phyloP scores from a whole-genome alignment of 2,888 invertebrate genomes.

The Synanthedon andrenaeformis region DNA sequence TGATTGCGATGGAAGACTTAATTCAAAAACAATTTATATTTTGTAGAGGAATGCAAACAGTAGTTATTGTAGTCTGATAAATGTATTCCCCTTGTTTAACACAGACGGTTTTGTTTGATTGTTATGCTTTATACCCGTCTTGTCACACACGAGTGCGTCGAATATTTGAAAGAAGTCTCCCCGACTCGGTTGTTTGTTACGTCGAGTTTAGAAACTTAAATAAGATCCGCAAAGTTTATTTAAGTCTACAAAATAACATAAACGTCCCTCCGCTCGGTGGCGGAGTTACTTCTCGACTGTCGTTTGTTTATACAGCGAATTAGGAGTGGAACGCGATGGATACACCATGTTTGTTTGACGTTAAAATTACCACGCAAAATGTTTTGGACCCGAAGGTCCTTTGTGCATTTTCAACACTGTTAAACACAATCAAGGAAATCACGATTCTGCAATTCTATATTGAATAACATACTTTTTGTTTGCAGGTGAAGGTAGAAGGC shows the following conservation, averaged over 20 bases:
- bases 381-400: slow-evolving; percentile 8
- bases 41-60: no score
- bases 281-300: slow-evolving; percentile 23
- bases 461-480: no score
- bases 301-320: slow-evolving; percentile 37
- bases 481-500: slow-evolving; percentile 90
- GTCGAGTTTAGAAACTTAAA: slow-evolving; percentile 41
- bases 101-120: not conserved
- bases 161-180: slow-evolving; percentile 7
- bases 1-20: no score
- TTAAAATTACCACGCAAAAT: slow-evolving; percentile 39
- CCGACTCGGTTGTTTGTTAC: slow-evolving; percentile 13
- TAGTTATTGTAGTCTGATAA: no score
- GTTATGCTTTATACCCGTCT: not conserved
- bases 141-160: not conserved
- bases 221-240: slow-evolving; percentile 50
- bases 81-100: no score
- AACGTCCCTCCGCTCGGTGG: slow-evolving; percentile 15
- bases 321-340: slow-evolving; percentile 33
- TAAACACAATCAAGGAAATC: not conserved
- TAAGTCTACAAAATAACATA: slow-evolving; percentile 37
- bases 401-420: not conserved
- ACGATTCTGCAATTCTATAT: not conserved
- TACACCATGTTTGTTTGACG: slow-evolving; percentile 41
- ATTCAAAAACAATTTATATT: no score